A percentile compares a stretch with the other conserved stretches of the same genome.
Conservation (phyloP, 2,113 vertebrate species). For the Apus apus region DNA sequence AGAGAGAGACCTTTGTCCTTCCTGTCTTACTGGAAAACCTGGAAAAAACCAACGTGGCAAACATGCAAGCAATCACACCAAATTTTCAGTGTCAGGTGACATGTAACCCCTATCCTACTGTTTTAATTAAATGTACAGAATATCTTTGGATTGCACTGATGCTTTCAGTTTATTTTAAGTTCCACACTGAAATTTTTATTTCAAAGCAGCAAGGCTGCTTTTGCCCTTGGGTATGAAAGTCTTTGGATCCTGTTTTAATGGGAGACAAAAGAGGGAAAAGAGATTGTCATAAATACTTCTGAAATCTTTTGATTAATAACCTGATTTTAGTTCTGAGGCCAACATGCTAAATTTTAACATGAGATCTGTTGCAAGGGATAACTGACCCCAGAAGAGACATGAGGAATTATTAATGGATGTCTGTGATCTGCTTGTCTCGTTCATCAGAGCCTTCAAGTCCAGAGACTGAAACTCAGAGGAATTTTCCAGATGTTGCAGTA, state of each 20-base stretch:
- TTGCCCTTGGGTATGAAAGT: neutral
- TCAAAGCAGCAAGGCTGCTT: neutral
- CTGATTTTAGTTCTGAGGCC: neutral
- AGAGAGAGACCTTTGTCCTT: neutral
- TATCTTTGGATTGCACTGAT: neutral
- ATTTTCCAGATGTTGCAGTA: slow-evolving; percentile 30
- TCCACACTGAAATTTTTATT: neutral
- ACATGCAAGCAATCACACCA: neutral
- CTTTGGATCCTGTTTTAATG: neutral
- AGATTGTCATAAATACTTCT: neutral
- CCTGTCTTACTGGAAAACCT: neutral
- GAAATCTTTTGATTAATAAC: neutral
- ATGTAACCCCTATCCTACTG: neutral
- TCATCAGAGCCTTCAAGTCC: neutral
- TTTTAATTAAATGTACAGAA: neutral
- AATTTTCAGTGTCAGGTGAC: neutral
- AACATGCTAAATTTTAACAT: neutral
- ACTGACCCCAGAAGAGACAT: neutral
- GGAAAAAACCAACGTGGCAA: neutral
- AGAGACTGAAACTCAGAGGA: neutral
- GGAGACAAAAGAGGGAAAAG: neutral
- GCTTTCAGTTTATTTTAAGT: neutral
- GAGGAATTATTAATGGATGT: neutral
- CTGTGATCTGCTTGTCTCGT: neutral
- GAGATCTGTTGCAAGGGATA: neutral